Percentiles rank a stretch among this genome's conserved stretches.
phyloP scores from a whole-genome alignment of 2,888 invertebrate genomes.

The Tiphia femorata region DNA sequence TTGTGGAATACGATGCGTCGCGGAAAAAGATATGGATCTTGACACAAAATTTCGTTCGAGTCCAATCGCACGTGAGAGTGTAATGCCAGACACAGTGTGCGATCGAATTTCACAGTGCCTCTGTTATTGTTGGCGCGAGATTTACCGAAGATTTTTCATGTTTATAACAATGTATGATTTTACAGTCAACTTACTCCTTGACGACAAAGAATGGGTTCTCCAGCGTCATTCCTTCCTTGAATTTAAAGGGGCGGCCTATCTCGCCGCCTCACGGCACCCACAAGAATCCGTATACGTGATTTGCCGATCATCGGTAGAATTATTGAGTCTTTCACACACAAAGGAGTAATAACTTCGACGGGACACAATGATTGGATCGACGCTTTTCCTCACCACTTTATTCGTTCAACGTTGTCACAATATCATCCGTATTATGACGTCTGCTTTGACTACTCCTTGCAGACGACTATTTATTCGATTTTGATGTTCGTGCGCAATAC shows the following conservation, averaged over 20 bases:
- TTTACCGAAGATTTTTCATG: no score
- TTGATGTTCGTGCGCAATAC: slow-evolving; percentile 61
- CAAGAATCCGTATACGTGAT: slow-evolving; percentile 48
- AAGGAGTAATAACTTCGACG: slow-evolving; percentile 5
- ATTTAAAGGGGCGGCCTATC: slow-evolving; percentile 64
- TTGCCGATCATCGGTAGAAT: slow-evolving; percentile 60
- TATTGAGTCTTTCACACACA: slow-evolving; percentile 28
- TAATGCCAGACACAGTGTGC: no score
- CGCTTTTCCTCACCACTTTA: slow-evolving; percentile 36
- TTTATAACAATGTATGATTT: no score
- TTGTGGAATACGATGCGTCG: no score
- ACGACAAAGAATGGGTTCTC: slow-evolving; percentile 99
- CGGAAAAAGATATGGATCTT: no score
- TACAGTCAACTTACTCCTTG: slow-evolving; percentile 96
- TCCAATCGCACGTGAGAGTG: no score
- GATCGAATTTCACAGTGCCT: no score
- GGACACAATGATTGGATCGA: slow-evolving; percentile 41
- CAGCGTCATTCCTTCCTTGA: slow-evolving; percentile 90
- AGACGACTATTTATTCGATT: slow-evolving; percentile 62
- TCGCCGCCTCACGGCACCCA: slow-evolving; percentile 63
- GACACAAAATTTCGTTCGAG: no score
- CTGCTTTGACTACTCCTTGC: slow-evolving; percentile 43
- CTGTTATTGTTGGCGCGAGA: no score
- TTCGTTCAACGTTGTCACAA: slow-evolving; percentile 17
- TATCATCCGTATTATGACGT: slow-evolving; percentile 49